Conservation (phyloP, 2,888 invertebrate species). For the Pteria penguin region DNA sequence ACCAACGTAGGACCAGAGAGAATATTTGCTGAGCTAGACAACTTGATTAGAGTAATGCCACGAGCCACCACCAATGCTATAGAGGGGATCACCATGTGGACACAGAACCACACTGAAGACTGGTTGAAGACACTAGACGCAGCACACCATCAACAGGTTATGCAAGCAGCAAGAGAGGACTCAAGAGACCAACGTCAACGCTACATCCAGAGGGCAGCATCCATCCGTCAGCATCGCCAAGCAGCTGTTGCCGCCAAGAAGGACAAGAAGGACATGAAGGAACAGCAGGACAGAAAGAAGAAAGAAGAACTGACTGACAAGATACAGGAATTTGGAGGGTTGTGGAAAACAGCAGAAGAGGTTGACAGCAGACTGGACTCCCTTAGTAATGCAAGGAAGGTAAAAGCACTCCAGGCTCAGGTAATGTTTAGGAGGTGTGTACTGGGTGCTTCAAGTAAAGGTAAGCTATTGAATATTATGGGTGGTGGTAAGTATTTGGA, state of each 20-base stretch:
- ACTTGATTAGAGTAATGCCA: conserved; percentile 17
- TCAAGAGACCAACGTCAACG: conserved; percentile 6
- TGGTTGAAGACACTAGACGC: conserved; percentile 1
- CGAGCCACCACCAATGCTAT: no score
- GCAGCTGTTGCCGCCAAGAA: conserved; percentile 2
- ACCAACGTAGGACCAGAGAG: conserved; percentile 20
- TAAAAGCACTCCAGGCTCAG: conserved; percentile 8
- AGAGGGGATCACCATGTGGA: no score
- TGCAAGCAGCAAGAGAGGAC: neutral
- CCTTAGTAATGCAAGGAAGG: neutral
- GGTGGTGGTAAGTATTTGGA: conserved; percentile 16
- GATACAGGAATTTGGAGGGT: conserved; percentile 6
- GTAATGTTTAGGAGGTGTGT: no score
- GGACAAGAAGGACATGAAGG: conserved; percentile 6
- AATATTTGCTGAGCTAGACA: conserved; percentile 22
- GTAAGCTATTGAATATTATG: conserved; percentile 13
- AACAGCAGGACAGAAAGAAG: neutral
- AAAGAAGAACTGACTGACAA: conserved; percentile 9
- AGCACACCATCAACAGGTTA: conserved; percentile 7
- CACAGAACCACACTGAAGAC: conserved; percentile 17
- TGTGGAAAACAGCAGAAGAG: conserved; percentile 8
- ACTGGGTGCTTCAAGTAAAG: conserved; percentile 3
- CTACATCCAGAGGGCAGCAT: conserved; percentile 9
- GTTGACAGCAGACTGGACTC: neutral
- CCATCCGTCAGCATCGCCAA: conserved; percentile 11